phyloP scores from a whole-genome alignment of 2,888 invertebrate species.

The Aspidapion aeneum region DNA sequence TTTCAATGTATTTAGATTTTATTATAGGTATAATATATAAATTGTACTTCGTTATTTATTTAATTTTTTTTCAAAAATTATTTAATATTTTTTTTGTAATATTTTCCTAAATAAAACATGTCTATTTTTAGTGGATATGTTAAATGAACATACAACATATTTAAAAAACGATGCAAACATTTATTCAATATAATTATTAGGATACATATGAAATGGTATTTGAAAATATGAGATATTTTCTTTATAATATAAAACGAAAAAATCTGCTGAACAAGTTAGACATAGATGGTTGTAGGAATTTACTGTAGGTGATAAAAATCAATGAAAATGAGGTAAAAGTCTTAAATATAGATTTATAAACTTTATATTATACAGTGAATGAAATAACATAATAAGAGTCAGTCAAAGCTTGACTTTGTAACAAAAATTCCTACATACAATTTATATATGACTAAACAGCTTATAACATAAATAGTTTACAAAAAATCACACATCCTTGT shows the following conservation, averaged over 20 bases:
- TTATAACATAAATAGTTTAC: constrained; percentile 43
- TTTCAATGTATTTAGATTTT: too few species aligned
- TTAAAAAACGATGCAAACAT: constrained; percentile 49
- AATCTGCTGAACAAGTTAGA: constrained; percentile 38
- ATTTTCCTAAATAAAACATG: too few species aligned
- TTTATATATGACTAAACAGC: constrained; percentile 45
- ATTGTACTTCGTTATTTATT: too few species aligned
- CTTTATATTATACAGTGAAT: constrained; percentile 32
- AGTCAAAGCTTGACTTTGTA: constrained; percentile 32
- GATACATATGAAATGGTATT: constrained; percentile 50
- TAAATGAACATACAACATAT: constrained; percentile 20
- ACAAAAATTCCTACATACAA: constrained; percentile 45
- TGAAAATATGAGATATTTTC: constrained; percentile 48
- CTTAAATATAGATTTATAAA: constrained; percentile 12
- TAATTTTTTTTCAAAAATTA: too few species aligned
- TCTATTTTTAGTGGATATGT: too few species aligned
- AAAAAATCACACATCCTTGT: constrained; percentile 47
- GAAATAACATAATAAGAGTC: constrained; percentile 38
- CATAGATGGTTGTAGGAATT: constrained; percentile 20
- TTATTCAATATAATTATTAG: constrained; percentile 46
- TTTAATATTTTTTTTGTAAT: too few species aligned
- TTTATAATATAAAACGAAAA: constrained; percentile 35
- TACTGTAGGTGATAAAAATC: constrained; percentile 10
- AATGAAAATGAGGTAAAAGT: constrained; percentile 34
- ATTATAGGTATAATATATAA: too few species aligned